Conservation (phyloP, 35 echinoderm and acorn worm species). For the Strongylocentrotus purpuratus region DNA sequence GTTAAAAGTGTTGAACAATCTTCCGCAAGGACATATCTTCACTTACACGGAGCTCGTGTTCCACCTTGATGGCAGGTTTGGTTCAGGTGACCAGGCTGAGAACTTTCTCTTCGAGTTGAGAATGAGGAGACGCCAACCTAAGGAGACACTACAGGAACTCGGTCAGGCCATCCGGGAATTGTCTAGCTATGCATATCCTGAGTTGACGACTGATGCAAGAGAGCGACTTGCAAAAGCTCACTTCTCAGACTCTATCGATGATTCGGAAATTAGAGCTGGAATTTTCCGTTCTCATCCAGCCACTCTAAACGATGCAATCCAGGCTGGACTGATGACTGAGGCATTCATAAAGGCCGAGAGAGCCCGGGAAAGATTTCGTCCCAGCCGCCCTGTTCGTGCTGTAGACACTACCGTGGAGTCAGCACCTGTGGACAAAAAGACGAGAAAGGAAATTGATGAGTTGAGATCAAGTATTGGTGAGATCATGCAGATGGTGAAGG, state of each 20-base stretch:
- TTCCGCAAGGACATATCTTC: no score
- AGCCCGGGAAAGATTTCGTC: not conserved
- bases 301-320: slow-evolving; percentile 62
- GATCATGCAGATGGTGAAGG: no score
- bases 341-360: not conserved
- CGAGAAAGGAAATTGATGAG: no score
- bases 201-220: slow-evolving; percentile 44
- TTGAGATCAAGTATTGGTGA: no score
- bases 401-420: not conserved
- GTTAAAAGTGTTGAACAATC: no score
- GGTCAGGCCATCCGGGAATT: slow-evolving; percentile 61
- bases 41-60: no score
- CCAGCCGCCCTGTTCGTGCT: not conserved
- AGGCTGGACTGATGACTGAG: slow-evolving; percentile 37
- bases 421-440: not conserved
- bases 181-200: slow-evolving; percentile 49
- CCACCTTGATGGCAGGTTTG: no score
- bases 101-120: not conserved
- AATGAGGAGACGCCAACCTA: not conserved
- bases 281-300: slow-evolving; percentile 48
- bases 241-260: slow-evolving; percentile 53
- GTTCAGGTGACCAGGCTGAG: slow-evolving; percentile 8
- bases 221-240: slow-evolving; percentile 55
- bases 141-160: slow-evolving; percentile 56
- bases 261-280: slow-evolving; percentile 31